Evolutionary conservation across 2,797 vertebrate genomes (phyloP), one percentile per base, ranked within the genome.

Genomic region (Tangara arthus): DNA sequence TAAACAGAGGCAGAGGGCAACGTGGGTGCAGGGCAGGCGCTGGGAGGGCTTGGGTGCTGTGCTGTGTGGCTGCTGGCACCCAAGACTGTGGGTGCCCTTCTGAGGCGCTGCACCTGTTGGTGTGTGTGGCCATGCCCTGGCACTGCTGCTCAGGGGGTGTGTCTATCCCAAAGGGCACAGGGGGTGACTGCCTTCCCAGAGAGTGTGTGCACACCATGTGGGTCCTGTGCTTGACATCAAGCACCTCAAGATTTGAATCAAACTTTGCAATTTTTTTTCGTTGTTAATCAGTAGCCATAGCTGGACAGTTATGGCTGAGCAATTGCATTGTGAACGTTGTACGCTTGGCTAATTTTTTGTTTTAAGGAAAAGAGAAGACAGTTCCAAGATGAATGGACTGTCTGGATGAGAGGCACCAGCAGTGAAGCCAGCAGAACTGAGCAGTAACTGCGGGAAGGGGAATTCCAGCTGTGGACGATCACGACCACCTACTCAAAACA

Each of bases 121-220:
- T 26, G 17, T 15, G 5, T 27, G 41, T 22, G 57, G 6, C 37
- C 0, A 0, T 5, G 32, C 56, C 78, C 46, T 2, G 28, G 18
- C 35, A 7, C 47, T 44, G 71, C 15, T 6, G 9, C n/a, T 35
- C 52, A 20, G 3, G n/a, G 55, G 5, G 6, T 34, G n/a, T 27
- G 44, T 52, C 57, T 16, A 3, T 57, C 46, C 53, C 6, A 3
- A 44, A 35, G 32, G 56, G 11, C 9, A 8, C 28, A 19, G 19
- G 21, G 13, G 8, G 11, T n/a, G 19, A 8, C 37, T 19, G 37
- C 56, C 42, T 44, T 57, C 27, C 34, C 15, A 13, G 20, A 22
- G 11, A 17, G 23, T 15, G 8, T 15, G 27, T 30, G 23, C n/a
- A 28, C n/a, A n/a, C 20, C 12, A 21, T 0, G 0, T 0, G 0